phyloP scores from a whole-genome alignment of 2,797 vertebrate genomes.

The Chlorospingus semifuscus region DNA sequence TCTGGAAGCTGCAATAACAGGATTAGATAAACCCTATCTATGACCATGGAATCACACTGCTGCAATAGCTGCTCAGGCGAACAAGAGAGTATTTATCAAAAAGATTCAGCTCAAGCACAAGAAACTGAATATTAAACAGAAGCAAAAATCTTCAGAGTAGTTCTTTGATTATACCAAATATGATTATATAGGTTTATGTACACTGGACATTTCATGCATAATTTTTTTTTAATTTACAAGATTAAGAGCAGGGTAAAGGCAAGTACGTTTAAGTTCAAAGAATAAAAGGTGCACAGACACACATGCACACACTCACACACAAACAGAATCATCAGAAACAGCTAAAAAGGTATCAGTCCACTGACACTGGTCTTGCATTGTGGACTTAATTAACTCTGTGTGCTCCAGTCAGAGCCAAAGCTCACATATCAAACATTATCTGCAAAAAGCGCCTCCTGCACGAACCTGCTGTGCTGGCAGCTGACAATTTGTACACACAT shows the following conservation, averaged over 20 bases:
- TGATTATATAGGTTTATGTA: not conserved
- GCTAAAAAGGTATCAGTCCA: not conserved
- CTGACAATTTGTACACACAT: not conserved
- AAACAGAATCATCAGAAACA: not conserved
- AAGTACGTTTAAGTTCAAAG: not conserved
- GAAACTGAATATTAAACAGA: not conserved
- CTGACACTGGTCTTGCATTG: not conserved
- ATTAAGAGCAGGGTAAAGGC: conserved; percentile 29
- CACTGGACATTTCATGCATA: not conserved
- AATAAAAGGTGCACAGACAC: not conserved
- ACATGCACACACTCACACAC: not conserved
- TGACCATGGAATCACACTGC: conserved; percentile 57
- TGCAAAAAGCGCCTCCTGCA: not conserved
- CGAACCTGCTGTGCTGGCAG: accelerated
- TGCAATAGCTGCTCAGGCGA: conserved; percentile 54
- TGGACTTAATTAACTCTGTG: not conserved
- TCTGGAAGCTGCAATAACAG: conserved; percentile 94
- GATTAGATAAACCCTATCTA: conserved; percentile 83
- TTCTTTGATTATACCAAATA: not conserved
- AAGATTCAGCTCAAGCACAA: not conserved
- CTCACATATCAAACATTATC: not conserved
- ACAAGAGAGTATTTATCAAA: conserved; percentile 9
- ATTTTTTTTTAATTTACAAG: not conserved
- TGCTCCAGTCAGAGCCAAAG: not conserved
- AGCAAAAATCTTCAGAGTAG: not conserved